Evolutionary conservation across 2,888 invertebrate species (phyloP).

Genomic region (Latheticus oryzae): DNA sequence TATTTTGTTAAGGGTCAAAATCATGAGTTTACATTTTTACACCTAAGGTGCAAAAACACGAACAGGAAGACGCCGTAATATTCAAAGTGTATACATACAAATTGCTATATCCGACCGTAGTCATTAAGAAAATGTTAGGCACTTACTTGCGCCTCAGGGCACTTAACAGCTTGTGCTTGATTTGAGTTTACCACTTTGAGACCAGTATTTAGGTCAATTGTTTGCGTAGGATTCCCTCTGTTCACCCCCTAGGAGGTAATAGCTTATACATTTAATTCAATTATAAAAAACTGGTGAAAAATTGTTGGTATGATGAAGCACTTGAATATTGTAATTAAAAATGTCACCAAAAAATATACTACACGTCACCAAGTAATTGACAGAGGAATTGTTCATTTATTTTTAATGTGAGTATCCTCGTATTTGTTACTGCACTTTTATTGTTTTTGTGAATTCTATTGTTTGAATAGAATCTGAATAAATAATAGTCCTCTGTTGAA

Average conservation of each 20-base stretch:
- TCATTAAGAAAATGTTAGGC: slow-evolving; percentile 47
- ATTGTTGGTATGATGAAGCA: no score
- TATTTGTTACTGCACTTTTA: no score
- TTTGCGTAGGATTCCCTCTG: slow-evolving; percentile 38
- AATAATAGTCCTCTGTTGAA: no score
- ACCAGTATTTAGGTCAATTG: slow-evolving; percentile 47
- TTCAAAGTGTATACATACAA: slow-evolving; percentile 39
- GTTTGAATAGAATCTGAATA: no score
- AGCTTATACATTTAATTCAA: slow-evolving; percentile 32
- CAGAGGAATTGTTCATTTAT: no score
- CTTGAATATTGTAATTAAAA: no score
- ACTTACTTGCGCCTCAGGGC: slow-evolving; percentile 45
- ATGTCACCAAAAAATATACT: no score
- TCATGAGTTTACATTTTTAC: slow-evolving; percentile 8
- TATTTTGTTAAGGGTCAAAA: no score
- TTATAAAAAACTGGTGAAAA: slow-evolving; percentile 3
- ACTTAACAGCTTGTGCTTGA: slow-evolving; percentile 46
- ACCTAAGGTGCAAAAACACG: slow-evolving; percentile 11
- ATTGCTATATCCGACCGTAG: slow-evolving; percentile 41
- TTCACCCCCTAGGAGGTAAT: slow-evolving; percentile 13
- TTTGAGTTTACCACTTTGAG: slow-evolving; percentile 46
- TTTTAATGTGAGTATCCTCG: no score
- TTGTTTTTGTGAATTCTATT: no score
- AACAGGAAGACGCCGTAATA: slow-evolving; percentile 16
- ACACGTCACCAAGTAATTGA: no score